Evolutionary conservation across 2,797 vertebrate species (phyloP).

Genomic region (Pempheris klunzingeri): DNA sequence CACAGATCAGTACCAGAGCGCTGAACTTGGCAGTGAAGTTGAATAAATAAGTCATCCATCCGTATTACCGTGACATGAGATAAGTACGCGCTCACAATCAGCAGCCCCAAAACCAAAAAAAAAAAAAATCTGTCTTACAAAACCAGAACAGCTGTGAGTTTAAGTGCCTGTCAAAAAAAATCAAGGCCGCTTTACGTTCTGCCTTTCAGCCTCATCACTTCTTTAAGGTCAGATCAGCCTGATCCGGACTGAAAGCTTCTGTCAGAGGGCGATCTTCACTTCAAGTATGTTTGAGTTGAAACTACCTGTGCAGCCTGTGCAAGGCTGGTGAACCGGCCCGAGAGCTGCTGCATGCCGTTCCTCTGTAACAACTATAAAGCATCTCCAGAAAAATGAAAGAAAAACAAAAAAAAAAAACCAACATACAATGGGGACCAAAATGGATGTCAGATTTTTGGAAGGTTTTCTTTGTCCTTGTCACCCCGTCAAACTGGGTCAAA

Average conservation of each 20-base stretch:
- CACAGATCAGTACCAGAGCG: constrained; percentile 10
- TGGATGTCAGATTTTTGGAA: constrained; percentile 20
- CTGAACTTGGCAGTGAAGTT: constrained; percentile 11
- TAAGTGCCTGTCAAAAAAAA: constrained; percentile 36
- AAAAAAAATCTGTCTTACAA: neutral
- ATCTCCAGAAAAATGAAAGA: constrained; percentile 12
- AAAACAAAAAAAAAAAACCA: neutral
- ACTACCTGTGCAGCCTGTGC: constrained; percentile 4
- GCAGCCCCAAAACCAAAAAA: constrained; percentile 34
- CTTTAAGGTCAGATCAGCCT: constrained; percentile 27
- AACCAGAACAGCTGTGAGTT: constrained; percentile 19
- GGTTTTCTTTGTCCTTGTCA: constrained; percentile 10
- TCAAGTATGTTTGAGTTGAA: neutral
- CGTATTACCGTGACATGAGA: constrained; percentile 3
- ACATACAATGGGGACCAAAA: constrained; percentile 60
- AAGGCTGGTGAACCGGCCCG: constrained; percentile 3
- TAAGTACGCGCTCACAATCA: constrained; percentile 9
- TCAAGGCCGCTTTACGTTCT: constrained; percentile 1
- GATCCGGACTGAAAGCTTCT: constrained; percentile 34
- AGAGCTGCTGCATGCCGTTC: constrained; percentile 15
- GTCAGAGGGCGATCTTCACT: constrained; percentile 7
- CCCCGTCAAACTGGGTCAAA: constrained; percentile 14
- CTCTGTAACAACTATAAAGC: neutral
- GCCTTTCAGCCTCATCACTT: constrained; percentile 17
- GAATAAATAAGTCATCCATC: constrained; percentile 20